A percentile compares a stretch with the other conserved stretches of the same genome.
These are phyloP conservation scores for Pipistrellus pygmaeus DNA, from an alignment of 2,797 vertebrate genomes.

Conservation along the genomic window DNA sequence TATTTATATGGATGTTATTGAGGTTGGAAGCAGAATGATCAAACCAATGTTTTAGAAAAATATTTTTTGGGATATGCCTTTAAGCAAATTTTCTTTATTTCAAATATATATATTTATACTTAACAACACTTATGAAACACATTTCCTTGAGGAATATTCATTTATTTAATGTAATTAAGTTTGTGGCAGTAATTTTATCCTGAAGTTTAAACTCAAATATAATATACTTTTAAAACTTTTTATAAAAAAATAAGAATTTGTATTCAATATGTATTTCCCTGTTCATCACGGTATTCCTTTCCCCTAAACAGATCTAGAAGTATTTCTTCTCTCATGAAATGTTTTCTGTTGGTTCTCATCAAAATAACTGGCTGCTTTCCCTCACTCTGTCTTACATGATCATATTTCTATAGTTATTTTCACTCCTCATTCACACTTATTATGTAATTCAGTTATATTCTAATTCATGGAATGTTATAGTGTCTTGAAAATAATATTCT, in stretches of 20 bases:
- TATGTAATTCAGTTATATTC: background rate
- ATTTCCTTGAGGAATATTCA: background rate
- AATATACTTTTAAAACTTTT: background rate
- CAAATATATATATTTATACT: background rate
- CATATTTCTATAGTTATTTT: conserved; percentile 9
- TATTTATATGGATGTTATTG: background rate
- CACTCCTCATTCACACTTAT: background rate
- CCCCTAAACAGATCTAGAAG: background rate
- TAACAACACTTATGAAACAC: background rate
- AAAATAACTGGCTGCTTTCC: background rate
- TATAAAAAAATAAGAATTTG: conserved; percentile 13
- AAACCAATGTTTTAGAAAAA: background rate
- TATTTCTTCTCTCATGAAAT: background rate
- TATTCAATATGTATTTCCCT: background rate
- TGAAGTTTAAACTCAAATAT: background rate
- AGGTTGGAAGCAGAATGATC: background rate
- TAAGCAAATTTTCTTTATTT: conserved; percentile 16
- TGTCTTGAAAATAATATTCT: background rate
- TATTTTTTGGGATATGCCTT: background rate
- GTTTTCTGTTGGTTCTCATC: background rate
- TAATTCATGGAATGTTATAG: background rate
- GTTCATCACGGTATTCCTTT: background rate
- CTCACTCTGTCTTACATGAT: background rate
- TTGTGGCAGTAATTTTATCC: background rate
- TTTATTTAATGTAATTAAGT: background rate